Conservation (phyloP, 2,888 invertebrate species). For the Stenurella melanura region DNA sequence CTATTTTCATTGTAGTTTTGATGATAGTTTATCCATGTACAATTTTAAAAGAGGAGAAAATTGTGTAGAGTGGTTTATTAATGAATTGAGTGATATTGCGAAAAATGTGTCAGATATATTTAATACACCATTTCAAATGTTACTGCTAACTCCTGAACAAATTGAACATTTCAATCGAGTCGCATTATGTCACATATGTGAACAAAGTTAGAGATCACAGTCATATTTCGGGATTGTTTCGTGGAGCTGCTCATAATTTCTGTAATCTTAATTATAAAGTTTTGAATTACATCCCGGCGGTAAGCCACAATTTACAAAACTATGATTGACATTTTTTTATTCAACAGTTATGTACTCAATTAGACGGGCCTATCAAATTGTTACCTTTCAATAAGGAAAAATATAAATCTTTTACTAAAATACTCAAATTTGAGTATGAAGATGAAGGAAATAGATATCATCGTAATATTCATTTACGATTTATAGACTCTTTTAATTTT, state of each 20-base stretch:
- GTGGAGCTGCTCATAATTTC: background rate
- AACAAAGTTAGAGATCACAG: conserved; percentile 1
- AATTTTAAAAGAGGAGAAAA: background rate
- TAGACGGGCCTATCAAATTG: too few species aligned
- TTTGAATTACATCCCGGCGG: too few species aligned
- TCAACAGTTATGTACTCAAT: too few species aligned
- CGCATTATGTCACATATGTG: conserved; percentile 1
- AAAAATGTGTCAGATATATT: background rate
- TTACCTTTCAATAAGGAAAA: conserved; percentile 8
- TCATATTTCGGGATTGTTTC: background rate
- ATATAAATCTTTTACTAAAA: conserved; percentile 1
- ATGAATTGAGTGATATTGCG: background rate
- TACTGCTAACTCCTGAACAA: background rate
- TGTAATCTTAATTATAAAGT: conserved; percentile 8
- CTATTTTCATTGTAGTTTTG: too few species aligned
- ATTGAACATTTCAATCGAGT: background rate
- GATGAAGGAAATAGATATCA: conserved; percentile 1
- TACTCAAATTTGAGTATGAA: conserved; percentile 1
- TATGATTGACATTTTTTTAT: too few species aligned
- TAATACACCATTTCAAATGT: conserved; percentile 3
- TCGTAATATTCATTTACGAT: background rate
- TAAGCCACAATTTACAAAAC: too few species aligned
- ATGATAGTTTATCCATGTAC: background rate
- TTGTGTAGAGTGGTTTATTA: background rate
- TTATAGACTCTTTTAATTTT: conserved; percentile 9